These are phyloP conservation scores for Trididemnum clinides DNA, from an alignment of 23 tunicate genomes.

Conservation along the genomic window DNA sequence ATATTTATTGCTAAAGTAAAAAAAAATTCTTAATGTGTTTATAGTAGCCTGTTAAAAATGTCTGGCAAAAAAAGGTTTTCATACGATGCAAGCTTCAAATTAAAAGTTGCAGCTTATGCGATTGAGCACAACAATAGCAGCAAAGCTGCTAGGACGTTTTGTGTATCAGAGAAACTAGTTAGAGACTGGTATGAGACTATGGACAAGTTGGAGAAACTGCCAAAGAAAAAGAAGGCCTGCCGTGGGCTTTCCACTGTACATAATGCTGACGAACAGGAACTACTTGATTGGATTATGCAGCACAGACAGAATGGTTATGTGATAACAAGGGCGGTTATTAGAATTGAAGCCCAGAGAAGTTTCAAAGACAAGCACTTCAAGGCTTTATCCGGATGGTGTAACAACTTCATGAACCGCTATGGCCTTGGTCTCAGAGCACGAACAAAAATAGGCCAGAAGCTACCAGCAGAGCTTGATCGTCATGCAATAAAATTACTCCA, in stretches of 20 bases:
- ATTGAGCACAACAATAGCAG: too few species aligned
- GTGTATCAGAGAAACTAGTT: background rate
- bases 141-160: background rate
- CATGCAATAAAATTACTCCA: background rate
- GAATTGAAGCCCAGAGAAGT: background rate
- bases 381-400: background rate
- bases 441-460: too few species aligned
- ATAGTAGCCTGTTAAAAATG: background rate
- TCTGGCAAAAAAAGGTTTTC: background rate
- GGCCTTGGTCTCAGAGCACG: too few species aligned
- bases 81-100: background rate
- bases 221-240: background rate
- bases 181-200: too few species aligned
- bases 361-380: background rate
- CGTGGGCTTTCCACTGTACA: background rate
- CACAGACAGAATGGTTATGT: too few species aligned
- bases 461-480: too few species aligned
- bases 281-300: too few species aligned
- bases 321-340: background rate
- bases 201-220: too few species aligned
- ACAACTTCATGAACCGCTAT: background rate
- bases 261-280: background rate
- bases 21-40: background rate
- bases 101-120: too few species aligned
- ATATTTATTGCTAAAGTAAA: background rate